These are phyloP conservation scores for Diorhabda elongata DNA, from an alignment of 1,140 invertebrate species.

Conservation along the genomic window DNA sequence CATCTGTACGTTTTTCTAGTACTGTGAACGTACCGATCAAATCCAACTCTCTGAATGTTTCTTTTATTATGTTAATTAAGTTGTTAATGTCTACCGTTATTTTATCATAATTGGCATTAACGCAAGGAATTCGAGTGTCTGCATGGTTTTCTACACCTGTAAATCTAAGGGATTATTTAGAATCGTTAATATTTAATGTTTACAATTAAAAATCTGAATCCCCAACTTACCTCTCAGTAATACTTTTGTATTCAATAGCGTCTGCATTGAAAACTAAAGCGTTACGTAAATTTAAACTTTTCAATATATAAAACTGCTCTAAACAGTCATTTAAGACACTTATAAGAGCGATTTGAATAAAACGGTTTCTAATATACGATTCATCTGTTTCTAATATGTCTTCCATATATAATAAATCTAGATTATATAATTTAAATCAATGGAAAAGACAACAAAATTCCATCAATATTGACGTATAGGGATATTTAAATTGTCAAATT, in stretches of 20 bases:
- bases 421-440: no score
- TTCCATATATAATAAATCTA: no score
- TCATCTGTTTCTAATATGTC: no score
- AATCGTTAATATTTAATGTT: not conserved
- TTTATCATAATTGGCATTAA: slow-evolving; percentile 25
- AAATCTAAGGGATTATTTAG: slow-evolving; percentile 12
- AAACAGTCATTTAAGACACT: slow-evolving; percentile 13
- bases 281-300: slow-evolving; percentile 11
- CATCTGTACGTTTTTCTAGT: slow-evolving; percentile 5
- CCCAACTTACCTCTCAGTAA: slow-evolving; percentile 1
- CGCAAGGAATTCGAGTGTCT: slow-evolving; percentile 18
- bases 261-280: slow-evolving; percentile 5
- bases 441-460: no score
- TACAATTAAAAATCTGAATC: not conserved
- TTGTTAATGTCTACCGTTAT: slow-evolving; percentile 25
- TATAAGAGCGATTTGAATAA: not conserved
- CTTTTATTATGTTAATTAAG: slow-evolving; percentile 15
- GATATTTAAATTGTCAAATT: no score
- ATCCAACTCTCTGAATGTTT: slow-evolving; percentile 17
- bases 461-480: no score
- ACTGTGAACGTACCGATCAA: slow-evolving; percentile 5
- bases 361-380: no score
- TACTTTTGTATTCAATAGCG: slow-evolving; percentile 10
- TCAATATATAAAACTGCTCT: slow-evolving; percentile 16
- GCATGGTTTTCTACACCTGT: slow-evolving; percentile 27